Base-by-base conservation (phyloP, 2,113 vertebrate species). In the Tragulus kanchil region DNA sequence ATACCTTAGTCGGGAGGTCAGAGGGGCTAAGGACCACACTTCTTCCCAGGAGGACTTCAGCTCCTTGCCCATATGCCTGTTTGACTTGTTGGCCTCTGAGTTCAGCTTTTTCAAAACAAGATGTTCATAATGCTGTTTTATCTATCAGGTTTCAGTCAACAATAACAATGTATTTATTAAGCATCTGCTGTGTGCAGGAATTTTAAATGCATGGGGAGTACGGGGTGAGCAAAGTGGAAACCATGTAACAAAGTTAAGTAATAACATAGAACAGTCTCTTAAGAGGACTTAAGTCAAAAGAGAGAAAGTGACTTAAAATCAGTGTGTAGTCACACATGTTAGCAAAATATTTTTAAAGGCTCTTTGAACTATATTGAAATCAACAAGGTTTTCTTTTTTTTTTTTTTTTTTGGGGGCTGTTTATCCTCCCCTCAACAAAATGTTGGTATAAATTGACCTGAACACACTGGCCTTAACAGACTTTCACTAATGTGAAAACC, bases 391-490 rank as follows among this genome's bases (percentile, higher is more conserved):
- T 59, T 71, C 7, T 84, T 61, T 42, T 7, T 45, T 19, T 73
- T 73, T 73, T 13, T 45, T 73, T 36, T 45, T 73, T 36, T 36
- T 36, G 2, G 36, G 19, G 6, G 54, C 62, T 15, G 9, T 19
- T 77, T 48, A 36, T 89, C 73, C 88, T 21, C 3, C 54, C 50
- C 84, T 25, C 1, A 75, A 85, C 36, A 85, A 85, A 11, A 36
- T 82, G 23, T 8, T 82, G 14, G 56, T 61, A 58, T 6, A 86
- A 13, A 83, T 26, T 31, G 12, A 89, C 28, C 28, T 89, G 61
- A 83, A 78, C 21, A 90, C 4, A 78, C 36, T 71, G 17, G 89
- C 52, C 50, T 91, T 62, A 79, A 83, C 14, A 90, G 89, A 79
- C 42, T 67, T 7, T 36, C 36, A 36, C 36, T 36, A 36, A 36